Evolutionary conservation across 2,888 invertebrate species (phyloP).

Genomic region (Acleris sparsana): DNA sequence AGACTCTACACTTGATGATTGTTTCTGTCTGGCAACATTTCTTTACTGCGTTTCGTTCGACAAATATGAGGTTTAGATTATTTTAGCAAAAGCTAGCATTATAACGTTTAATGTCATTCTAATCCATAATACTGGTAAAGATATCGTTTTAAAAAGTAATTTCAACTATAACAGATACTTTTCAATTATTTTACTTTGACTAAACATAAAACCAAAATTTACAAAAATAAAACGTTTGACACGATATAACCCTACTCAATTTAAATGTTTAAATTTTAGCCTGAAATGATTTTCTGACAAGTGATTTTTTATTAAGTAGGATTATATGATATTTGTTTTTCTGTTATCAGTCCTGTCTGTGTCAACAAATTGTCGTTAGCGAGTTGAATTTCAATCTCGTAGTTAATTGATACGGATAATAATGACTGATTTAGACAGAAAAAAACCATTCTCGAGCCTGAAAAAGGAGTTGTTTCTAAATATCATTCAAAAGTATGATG

Average conservation of each 20-base stretch:
- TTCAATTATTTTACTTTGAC: too few species aligned
- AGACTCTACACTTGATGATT: too few species aligned
- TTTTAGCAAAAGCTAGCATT: too few species aligned
- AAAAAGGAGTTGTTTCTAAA: constrained; percentile 21
- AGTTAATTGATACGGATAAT: neutral
- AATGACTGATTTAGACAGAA: constrained; percentile 9
- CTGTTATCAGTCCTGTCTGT: neutral
- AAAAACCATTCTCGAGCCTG: constrained; percentile 23
- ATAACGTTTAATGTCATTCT: too few species aligned
- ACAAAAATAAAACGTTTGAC: too few species aligned
- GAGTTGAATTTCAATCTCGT: neutral
- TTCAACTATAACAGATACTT: too few species aligned
- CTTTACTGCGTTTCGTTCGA: too few species aligned
- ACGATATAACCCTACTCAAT: neutral
- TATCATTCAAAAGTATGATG: constrained; percentile 18
- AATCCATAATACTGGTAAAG: too few species aligned
- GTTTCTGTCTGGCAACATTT: too few species aligned
- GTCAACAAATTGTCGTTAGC: neutral
- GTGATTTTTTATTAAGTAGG: neutral
- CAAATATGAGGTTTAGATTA: too few species aligned
- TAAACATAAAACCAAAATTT: too few species aligned
- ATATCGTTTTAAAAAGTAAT: too few species aligned
- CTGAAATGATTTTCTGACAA: neutral
- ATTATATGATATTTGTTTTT: neutral
- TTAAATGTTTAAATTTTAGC: neutral